Evolutionary conservation across 1,140 invertebrate species (phyloP).

Genomic region (Theocolax elegans): DNA sequence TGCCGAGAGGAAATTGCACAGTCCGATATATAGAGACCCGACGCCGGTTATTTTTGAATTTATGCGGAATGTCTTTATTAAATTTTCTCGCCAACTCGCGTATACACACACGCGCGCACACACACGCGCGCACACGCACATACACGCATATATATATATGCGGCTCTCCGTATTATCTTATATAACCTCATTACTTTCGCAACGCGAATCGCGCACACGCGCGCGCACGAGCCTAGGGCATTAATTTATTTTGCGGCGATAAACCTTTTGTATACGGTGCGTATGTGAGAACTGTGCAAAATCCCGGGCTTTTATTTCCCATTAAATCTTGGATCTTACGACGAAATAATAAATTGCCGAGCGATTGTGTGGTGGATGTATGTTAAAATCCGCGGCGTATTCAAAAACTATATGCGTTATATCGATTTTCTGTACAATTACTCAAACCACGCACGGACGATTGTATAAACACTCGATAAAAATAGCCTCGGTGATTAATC

Average conservation of each 20-base stretch:
- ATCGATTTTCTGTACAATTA: too few species aligned
- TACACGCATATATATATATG: too few species aligned
- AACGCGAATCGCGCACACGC: background rate
- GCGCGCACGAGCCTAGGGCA: background rate
- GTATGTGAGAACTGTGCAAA: background rate
- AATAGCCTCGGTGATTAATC: too few species aligned
- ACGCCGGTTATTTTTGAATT: conserved; percentile 39
- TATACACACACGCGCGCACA: conserved; percentile 47
- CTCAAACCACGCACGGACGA: too few species aligned
- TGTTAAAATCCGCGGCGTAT: too few species aligned
- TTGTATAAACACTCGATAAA: too few species aligned
- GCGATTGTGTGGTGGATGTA: background rate
- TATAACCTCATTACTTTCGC: conserved; percentile 21
- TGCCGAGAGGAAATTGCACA: too few species aligned
- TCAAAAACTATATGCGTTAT: too few species aligned
- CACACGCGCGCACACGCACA: conserved; percentile 4
- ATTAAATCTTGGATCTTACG: conserved; percentile 10
- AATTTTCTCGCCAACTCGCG: conserved; percentile 19
- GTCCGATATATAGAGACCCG: too few species aligned
- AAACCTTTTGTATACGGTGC: background rate
- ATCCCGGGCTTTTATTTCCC: background rate
- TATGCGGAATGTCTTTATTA: conserved; percentile 20
- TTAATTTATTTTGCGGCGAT: conserved; percentile 19
- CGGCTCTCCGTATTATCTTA: too few species aligned
- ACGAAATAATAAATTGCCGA: conserved; percentile 10